These are phyloP conservation scores for Hydrozoanthus gracilis DNA, from an alignment of 92 coral and sea anemone genomes.

Conservation along the genomic window DNA sequence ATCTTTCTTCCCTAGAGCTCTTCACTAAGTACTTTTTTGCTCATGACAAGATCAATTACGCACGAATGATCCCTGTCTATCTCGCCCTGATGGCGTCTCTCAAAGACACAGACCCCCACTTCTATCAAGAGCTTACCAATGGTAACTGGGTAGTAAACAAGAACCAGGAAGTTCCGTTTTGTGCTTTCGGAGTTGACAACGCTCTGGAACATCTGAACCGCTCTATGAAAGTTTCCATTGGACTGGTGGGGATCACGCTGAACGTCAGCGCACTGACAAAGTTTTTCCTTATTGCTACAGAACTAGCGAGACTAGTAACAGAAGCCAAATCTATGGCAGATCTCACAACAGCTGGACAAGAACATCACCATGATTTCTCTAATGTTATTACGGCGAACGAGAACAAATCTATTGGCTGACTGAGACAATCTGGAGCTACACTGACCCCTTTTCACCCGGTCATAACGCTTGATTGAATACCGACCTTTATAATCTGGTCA, in stretches of 20 bases:
- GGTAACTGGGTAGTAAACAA: no score
- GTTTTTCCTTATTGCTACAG: neutral
- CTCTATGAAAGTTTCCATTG: slow-evolving; percentile 6
- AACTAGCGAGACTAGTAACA: slow-evolving; percentile 52
- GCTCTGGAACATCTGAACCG: slow-evolving; percentile 61
- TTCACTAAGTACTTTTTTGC: slow-evolving; percentile 42
- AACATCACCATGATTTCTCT: slow-evolving; percentile 60
- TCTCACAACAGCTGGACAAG: slow-evolving; percentile 41
- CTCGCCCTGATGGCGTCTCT: slow-evolving; percentile 61
- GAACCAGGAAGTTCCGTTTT: slow-evolving; percentile 58
- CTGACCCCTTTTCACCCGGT: slow-evolving; percentile 70
- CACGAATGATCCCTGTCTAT: slow-evolving; percentile 68
- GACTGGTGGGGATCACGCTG: slow-evolving; percentile 1
- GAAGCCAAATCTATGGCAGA: slow-evolving; percentile 75
- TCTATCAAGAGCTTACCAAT: slow-evolving; percentile 52
- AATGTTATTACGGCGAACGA: slow-evolving; percentile 57
- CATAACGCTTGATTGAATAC: neutral
- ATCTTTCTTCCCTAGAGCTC: slow-evolving; percentile 58
- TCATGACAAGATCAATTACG: slow-evolving; percentile 59
- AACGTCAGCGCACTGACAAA: slow-evolving; percentile 42
- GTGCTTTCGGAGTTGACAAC: slow-evolving; percentile 69
- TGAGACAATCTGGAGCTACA: neutral
- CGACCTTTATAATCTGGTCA: slow-evolving; percentile 52
- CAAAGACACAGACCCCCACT: slow-evolving; percentile 55
- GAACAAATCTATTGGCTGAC: slow-evolving; percentile 38